Evolutionary conservation across 2,113 vertebrate species (phyloP), one percentile per base, ranked within the genome.

Genomic region (Perccottus glenii): DNA sequence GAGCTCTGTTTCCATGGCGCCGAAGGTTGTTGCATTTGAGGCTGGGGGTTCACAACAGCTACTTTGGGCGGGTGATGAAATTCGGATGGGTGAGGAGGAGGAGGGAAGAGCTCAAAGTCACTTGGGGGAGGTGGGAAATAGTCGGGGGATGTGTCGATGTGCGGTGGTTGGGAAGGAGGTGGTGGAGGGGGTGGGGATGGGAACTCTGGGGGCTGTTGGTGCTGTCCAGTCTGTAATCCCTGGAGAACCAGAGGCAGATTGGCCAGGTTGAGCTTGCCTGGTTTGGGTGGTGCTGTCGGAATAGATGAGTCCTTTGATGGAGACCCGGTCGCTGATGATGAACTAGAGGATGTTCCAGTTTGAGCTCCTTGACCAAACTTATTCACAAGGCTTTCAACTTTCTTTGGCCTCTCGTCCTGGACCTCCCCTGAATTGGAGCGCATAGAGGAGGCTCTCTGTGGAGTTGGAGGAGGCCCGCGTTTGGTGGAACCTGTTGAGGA

Each of bases 391-490:
- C 92, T 95, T 79, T 99, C 98, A 51, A 99, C 94, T 70, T 95
- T 95, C 87, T 94, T 96, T 4, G 95, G 92, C 86, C 95, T 60
- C 36, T 89, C 96, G 36, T 98, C 96, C 0, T 91, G 92, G 52
- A 73, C 83, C 66, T 98, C 96, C 0, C 88, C 40, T 0, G 93
- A 87, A 57, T 86, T 75, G 7, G n/a, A 90, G 68, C 94, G 95
- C 63, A 99, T 96, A 61, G 96, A 98, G 75, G 97, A 99, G 81
- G 96, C 96, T 4, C 97, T 90, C 85, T 98, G 97, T 1, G 97
- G 98, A 0, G 96, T 92, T 0, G 96, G 95, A 2, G 96, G 98
- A 0, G 96, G 97, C 0, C 87, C 85, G 14, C 93, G 95, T 91
- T 96, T 98, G 42, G 80, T 94, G 70, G 95, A 95, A 0, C 92